Evolutionary conservation across 2,797 vertebrate species (phyloP), one percentile per base, ranked within the genome.

Genomic region (Enteromius viviparus): DNA sequence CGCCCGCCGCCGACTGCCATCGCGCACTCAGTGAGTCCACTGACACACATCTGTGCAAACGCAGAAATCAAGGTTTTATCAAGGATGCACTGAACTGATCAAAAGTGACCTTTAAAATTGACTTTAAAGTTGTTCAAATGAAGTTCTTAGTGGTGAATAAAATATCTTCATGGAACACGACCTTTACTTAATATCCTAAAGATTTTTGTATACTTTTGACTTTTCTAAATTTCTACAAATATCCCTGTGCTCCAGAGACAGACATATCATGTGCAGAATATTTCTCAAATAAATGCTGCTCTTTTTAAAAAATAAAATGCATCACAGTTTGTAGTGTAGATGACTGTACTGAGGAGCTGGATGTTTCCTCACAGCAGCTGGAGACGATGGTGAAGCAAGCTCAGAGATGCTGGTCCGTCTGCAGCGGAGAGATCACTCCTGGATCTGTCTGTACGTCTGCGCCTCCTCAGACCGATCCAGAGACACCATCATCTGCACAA

Each of bases 1-100:
- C 87, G 0, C 45, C 80, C 1, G 91, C 89, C 0, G 93, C 94
- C 1, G 85, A 84, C 58, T 91, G 90, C 84, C 96, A 97, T 82
- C 91, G 86, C 76, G 89, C 87, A 0, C 83, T 96, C 84, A 88
- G 97, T 97, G 89, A 95, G 96, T 95, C 23, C 14, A 23, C 58
- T 8, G 26, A 62, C 14, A 76, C 11, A 15, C 7, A 34, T 37
- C 32, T 34, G 29, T 6, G 58, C 4, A 60, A 10, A 34, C 0
- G 1, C 51, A 21, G 19, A 19, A 34, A 19, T 9, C 10, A 34
- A 4, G 21, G 14, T 58, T 75, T 34, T 15, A 37, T 53, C 29
- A 34, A 21, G 6, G 9, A n/a, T 0, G 19, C 71, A 3, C 26
- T 51, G 12, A 12, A 51, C 5, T 6, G 14, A 49, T 21, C 0